phyloP scores from a whole-genome alignment of 2,888 invertebrate species.

The Lasioglossum figueresi region DNA sequence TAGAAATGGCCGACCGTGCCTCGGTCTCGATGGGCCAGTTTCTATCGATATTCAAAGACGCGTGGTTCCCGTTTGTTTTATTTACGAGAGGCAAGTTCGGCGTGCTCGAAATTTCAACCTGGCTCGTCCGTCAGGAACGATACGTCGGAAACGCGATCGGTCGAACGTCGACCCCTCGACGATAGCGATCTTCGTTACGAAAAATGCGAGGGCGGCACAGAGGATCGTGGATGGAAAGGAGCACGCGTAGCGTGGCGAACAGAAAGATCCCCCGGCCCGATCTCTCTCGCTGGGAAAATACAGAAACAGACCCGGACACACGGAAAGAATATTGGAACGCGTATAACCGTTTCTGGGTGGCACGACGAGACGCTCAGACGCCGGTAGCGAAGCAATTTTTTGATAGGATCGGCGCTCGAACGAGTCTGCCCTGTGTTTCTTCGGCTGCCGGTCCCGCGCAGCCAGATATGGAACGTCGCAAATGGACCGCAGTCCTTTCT shows the following conservation, averaged over 20 bases:
- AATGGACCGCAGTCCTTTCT: slow-evolving; percentile 63
- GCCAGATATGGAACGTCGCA: slow-evolving; percentile 67
- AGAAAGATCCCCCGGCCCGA: slow-evolving; percentile 26
- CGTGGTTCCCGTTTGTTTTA: not conserved
- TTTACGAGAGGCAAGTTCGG: not conserved
- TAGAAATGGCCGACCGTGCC: too few relatives aligned
- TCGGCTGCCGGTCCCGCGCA: slow-evolving; percentile 50
- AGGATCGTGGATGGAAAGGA: not conserved
- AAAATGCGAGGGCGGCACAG: not conserved
- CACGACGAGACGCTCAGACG: slow-evolving; percentile 64
- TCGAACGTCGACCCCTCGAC: not conserved
- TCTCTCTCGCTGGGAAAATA: slow-evolving; percentile 50
- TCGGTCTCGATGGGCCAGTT: not conserved
- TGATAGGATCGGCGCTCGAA: slow-evolving; percentile 77
- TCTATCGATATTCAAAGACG: not conserved
- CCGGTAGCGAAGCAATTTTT: slow-evolving; percentile 79
- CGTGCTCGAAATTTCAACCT: not conserved
- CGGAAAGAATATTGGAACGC: slow-evolving; percentile 62
- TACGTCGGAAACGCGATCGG: not conserved
- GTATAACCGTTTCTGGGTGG: slow-evolving; percentile 52
- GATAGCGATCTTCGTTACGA: slow-evolving; percentile 36
- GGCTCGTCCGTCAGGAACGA: not conserved
- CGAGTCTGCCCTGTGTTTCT: slow-evolving; percentile 68
- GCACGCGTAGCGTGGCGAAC: not conserved
- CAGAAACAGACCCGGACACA: slow-evolving; percentile 48